Evolutionary conservation across 1,140 invertebrate species (phyloP), one percentile per base, ranked within the genome.

Genomic region (Nasonia giraulti): DNA sequence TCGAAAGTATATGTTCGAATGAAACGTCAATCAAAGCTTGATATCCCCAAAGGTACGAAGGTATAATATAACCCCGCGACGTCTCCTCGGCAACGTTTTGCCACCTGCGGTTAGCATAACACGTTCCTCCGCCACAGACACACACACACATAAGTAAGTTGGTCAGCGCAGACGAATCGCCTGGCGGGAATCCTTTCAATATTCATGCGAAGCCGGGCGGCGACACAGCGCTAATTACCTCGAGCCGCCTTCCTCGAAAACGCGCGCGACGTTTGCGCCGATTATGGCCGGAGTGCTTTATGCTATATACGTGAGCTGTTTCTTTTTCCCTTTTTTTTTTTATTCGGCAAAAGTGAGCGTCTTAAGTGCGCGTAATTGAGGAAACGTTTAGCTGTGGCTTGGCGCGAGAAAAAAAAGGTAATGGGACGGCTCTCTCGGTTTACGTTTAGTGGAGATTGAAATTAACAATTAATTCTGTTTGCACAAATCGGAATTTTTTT

Each of bases 21-120:
- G n/a, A n/a, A n/a, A n/a, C n/a, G n/a, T n/a, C n/a, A n/a, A n/a
- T n/a, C 40, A 44, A 44, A 5, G 40, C 40, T 44, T 44, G 40
- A 44, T 11, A 44, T 44, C 40, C 40, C 40, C 1, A 37, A 37
- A 37, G 33, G 40, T 44, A 44, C 40, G 40, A 44, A 44, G 40
- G 40, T 55, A 20, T 55, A 50, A 12, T 50, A 50, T 50, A 17
- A 62, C 3, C 17, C 17, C 17, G 27, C 27, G 27, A 27, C 6
- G n/a, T 3, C 17, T 20, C 23, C 23, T 33, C 27, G 69, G 12
- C 37, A 44, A 20, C 73, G 37, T 44, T 44, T 40, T n/a, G 73
- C 73, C 73, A n/a, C 73, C 73, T 44, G 73, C 37, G 31, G 37
- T 71, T 71, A 71, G 10, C 27, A 71, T 31, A 71, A 71, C 69